Base-by-base conservation (phyloP, 2,888 invertebrate genomes). In the Nematopogon swammerdamellus region DNA sequence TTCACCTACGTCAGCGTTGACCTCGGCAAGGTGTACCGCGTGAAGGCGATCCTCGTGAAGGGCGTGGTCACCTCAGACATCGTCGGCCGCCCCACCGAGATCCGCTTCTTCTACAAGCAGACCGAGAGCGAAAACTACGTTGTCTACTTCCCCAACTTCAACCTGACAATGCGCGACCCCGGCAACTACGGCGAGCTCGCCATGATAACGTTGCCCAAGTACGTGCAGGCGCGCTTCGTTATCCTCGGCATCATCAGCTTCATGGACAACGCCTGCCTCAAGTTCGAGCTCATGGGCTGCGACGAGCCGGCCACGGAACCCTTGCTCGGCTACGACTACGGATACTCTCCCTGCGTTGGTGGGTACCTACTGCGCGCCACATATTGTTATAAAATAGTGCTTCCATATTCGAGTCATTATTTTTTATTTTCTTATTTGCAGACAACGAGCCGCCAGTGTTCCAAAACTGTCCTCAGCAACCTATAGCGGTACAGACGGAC, bases 1-100 rank as follows among this genome's bases (percentile, higher is more conserved):
- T 96, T 97, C 63, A 96, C 96, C 0, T 97, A 96, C 61, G 92
- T 96, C 6, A 95, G 93, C 62, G 95, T 97, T 1, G 97, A 97
- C 70, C 82, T 97, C 54, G 96, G 96, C 43, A 89, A 91, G 72
- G 88, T 95, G n/a, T 92, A 89, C 67, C 85, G 95, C 57, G 91
- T 96, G 0, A 95, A 95, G 72, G 95, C 94, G 18, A 94, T 95
- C 58, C 79, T 95, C 36, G 94, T 95, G 0, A 95, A 95, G 73
- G 95, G 95, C 48, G 95, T 96, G 5, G 93, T 96, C 1, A 95
- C 95, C 0, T 95, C 95, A 57, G 95, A 95, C 61, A 93, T 95
- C 54, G 95, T 95, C 1, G 97, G 97, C 47, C 85, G 97, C 53
- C 97, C 97, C 2, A 97, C 96, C 0, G 96, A 97, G 80, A 94